Percentiles rank a stretch among this genome's conserved stretches.
Evolutionary conservation across 1,140 invertebrate species (phyloP).

Genomic region (Ylistrum balloti): DNA sequence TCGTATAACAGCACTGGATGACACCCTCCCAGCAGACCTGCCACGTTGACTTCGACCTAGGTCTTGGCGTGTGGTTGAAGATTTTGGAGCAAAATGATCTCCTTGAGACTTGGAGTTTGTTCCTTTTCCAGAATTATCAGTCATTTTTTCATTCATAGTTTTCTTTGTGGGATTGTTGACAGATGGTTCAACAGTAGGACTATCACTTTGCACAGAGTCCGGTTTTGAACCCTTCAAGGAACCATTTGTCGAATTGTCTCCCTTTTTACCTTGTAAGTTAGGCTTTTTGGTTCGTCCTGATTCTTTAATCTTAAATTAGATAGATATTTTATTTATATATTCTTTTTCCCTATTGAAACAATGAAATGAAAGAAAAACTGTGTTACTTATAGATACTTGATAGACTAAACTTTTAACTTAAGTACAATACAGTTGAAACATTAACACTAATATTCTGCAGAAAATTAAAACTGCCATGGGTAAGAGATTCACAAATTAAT

Average conservation of each 20-base stretch:
- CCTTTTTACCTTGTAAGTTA: constrained; percentile 11
- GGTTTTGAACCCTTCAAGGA: neutral
- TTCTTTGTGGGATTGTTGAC: neutral
- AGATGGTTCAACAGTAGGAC: neutral
- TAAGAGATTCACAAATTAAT: no score
- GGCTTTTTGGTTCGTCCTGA: neutral
- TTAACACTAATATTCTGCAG: no score
- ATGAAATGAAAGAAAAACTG: no score
- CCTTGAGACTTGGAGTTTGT: neutral
- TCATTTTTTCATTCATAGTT: neutral
- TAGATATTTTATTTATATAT: no score
- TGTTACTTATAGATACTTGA: no score
- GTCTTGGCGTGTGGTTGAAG: neutral
- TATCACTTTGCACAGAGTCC: neutral
- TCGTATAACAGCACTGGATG: neutral
- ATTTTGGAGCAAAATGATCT: neutral
- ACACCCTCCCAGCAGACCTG: neutral
- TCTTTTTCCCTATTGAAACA: no score
- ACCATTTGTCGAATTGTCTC: constrained; percentile 21
- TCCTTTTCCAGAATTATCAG: neutral
- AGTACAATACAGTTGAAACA: no score
- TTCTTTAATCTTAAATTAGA: constrained; percentile 21
- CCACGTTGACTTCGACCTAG: neutral
- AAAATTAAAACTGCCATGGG: no score
- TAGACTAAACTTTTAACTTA: no score